phyloP scores from a whole-genome alignment of 2,888 invertebrate genomes.

The Sipha maydis region DNA sequence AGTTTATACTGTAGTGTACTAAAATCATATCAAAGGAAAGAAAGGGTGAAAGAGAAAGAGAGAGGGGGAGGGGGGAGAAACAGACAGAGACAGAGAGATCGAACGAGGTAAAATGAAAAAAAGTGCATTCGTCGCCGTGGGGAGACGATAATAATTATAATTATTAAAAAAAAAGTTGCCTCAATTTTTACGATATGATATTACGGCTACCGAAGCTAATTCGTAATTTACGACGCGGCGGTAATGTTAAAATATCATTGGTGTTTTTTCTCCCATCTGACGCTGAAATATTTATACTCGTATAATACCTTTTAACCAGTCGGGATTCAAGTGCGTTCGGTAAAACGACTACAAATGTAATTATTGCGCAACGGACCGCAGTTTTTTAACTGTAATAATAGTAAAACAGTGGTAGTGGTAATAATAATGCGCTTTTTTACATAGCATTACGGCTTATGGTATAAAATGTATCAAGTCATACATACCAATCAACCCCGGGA shows the following conservation, averaged over 20 bases:
- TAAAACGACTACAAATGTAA: slow-evolving; percentile 34
- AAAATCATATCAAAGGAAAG: not conserved
- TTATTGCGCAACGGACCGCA: not conserved
- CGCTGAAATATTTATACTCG: slow-evolving; percentile 27
- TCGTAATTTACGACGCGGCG: slow-evolving; percentile 34
- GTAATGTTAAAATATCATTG: slow-evolving; percentile 29
- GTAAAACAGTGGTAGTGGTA: not conserved
- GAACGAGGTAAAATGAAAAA: no score
- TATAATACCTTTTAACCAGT: slow-evolving; percentile 23
- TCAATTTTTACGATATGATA: slow-evolving; percentile 29
- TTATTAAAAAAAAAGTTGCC: not conserved
- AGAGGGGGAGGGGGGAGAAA: not conserved
- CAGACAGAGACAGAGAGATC: not conserved
- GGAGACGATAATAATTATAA: slow-evolving; percentile 13
- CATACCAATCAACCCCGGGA: not conserved
- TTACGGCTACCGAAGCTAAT: slow-evolving; percentile 1
- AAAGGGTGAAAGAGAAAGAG: not conserved
- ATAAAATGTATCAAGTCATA: not conserved
- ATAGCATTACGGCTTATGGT: not conserved
- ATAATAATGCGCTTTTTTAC: not conserved
- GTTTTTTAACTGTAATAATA: not conserved
- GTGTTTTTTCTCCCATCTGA: not conserved
- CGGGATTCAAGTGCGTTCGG: slow-evolving; percentile 8
- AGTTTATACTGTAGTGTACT: not conserved
- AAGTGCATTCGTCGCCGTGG: not conserved